Evolutionary conservation across 53 echinoderm and acorn worm species (phyloP), one percentile per base, ranked within the genome.

Genomic region (Stichopus horrens): DNA sequence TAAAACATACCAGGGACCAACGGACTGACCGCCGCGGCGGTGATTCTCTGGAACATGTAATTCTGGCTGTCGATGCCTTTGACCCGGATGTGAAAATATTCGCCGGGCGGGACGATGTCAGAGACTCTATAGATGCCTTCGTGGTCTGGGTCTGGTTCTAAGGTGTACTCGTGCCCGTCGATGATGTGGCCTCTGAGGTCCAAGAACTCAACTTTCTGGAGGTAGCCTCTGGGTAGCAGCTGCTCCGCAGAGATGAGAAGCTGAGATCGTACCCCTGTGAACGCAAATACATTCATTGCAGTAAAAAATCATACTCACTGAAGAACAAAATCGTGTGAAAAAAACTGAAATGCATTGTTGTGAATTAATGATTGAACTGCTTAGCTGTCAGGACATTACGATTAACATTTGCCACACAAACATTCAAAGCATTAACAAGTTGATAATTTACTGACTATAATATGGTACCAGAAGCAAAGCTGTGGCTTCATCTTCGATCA

Each of bases 71-170:
- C 99, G 75, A 96, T 89, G 20, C 99, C 99, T 8, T 87, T 88
- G 7, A 99, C 96, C 53, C 96, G 79, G 52, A 99, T 94, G 84
- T 94, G 93, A 86, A 94, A 99, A 83, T 92, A 99, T 19, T 93
- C 94, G 13, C 93, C 89, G 1, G 99, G 99, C 7, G 99, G 94
- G 16, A 88, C 85, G 77, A 94, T 90, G 83, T 92, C 90, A 57
- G 92, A 86, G 74, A 95, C 83, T 6, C 76, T 86, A 91, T 96
- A 99, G 63, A 96, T 16, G 21, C 87, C 92, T 2, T 89, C 86
- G 21, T 87, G 85, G 21, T 58, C 73, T 4, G 79, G 87, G 52
- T 87, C 87, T 21, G 55, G 68, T 55, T 81, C 80, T 74, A 77
- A 74, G 75, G 81, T 92, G 21, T 89, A 88, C 7, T 77, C 79